Evolutionary conservation across 2,113 vertebrate species (phyloP).

Genomic region (Callipepla squamata): DNA sequence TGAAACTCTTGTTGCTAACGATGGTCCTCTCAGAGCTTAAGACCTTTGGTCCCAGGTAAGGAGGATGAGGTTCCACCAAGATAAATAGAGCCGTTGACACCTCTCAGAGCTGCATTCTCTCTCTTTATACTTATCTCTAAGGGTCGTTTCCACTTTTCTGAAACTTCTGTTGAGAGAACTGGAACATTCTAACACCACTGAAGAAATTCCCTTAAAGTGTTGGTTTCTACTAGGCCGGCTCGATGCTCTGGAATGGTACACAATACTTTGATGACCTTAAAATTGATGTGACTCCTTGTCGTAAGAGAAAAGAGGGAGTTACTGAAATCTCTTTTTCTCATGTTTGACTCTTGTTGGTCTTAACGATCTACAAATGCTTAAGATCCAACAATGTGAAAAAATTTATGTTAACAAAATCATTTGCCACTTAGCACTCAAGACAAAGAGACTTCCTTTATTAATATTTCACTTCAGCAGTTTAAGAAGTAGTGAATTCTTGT

Average conservation of each 20-base stretch:
- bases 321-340: background rate
- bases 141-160: background rate
- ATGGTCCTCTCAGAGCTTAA: background rate
- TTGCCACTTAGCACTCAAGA: background rate
- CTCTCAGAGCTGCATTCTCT: background rate
- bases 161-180: background rate
- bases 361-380: background rate
- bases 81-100: background rate
- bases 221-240: background rate
- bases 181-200: slow-evolving; percentile 13
- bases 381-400: background rate
- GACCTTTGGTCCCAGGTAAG: background rate
- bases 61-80: background rate
- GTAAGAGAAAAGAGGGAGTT: background rate
- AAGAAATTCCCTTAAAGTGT: background rate
- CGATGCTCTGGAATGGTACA: background rate
- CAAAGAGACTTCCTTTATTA: background rate
- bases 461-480: background rate
- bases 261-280: background rate
- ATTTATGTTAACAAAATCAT: slow-evolving; percentile 8
- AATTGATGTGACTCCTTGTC: background rate
- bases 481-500: background rate
- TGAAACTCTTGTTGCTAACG: background rate
- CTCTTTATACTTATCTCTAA: background rate
- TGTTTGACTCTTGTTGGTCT: background rate